Evolutionary conservation across 2,113 vertebrate species (phyloP), one percentile per base, ranked within the genome.

Genomic region (Macquaria australasica): DNA sequence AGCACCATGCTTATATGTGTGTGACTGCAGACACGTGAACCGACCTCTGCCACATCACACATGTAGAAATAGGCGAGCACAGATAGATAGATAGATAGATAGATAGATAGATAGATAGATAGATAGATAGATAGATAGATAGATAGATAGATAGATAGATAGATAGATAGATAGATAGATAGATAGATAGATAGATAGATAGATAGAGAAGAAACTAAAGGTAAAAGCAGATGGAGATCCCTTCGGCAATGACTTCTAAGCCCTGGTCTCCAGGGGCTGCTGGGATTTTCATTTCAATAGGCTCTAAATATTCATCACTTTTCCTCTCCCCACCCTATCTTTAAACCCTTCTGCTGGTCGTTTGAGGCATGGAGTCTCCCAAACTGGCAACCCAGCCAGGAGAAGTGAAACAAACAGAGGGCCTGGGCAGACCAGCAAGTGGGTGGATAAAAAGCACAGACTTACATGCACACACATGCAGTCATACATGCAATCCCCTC

Each of bases 281-380:
- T 91, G 92, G 85, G 93, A 95, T 96, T 96, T 96, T 96, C 93
- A 94, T 96, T 94, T 95, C 94, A 96, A 95, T 95, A 87, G 93
- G 85, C 83, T 91, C 94, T 96, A 95, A 96, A 96, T 96, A 96
- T 96, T 96, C 94, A 96, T 95, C 92, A 89, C 90, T 90, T 90
- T 94, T 84, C 78, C 85, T 89, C 92, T 94, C 90, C 89, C 85
- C 87, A 88, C 86, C 81, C 77, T 81, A 78, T 88, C 91, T 93
- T 92, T 93, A 91, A 90, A 93, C 87, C 90, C 90, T 88, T 91
- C 88, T 90, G 85, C 84, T 84, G 88, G 84, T 63, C 18, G 71
- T 92, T 88, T 85, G 84, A 94, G 85, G 83, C 77, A 43, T 39
- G 63, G 56, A 77, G 71, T 64, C 73, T 86, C 79, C 87, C 58